Conservation (phyloP, 2,113 vertebrate genomes). For the Tupaia chinensis region DNA sequence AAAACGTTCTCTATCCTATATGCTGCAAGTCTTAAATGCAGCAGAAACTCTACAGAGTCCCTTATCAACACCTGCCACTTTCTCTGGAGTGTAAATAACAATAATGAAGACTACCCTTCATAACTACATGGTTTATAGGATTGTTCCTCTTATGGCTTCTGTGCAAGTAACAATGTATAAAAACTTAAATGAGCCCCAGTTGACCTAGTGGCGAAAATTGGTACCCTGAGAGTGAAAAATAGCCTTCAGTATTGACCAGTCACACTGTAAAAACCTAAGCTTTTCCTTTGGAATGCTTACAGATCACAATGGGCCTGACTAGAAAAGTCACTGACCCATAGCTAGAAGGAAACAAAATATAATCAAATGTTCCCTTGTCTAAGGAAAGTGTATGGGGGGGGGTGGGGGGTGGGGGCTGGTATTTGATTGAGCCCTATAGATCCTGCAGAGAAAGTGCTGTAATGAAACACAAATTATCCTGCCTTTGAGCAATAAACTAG, state of each 20-base stretch:
- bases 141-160: conserved; percentile 69
- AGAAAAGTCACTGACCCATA: conserved; percentile 62
- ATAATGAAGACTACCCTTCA: conserved; percentile 67
- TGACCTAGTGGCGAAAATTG: conserved; percentile 70
- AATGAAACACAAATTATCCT: conserved; percentile 76
- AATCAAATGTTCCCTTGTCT: conserved; percentile 60
- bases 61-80: conserved; percentile 73
- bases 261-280: conserved; percentile 13
- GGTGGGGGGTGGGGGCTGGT: not conserved
- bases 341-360: conserved; percentile 28
- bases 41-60: not conserved
- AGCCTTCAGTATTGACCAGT: not conserved
- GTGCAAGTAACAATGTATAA: conserved; percentile 63
- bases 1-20: conserved; percentile 53
- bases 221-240: conserved; percentile 43
- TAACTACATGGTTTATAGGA: conserved; percentile 69
- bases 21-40: conserved; percentile 53
- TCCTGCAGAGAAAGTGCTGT: conserved; percentile 58
- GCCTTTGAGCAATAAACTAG: conserved; percentile 74
- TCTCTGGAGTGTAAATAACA: conserved; percentile 58
- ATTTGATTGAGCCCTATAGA: conserved; percentile 33
- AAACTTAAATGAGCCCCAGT: conserved; percentile 74
- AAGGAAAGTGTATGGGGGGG: not conserved
- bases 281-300: conserved; percentile 61
- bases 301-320: conserved; percentile 69